These are phyloP conservation scores for Drosophila affinis DNA, from an alignment of 2,888 invertebrate species.

Conservation along the genomic window DNA sequence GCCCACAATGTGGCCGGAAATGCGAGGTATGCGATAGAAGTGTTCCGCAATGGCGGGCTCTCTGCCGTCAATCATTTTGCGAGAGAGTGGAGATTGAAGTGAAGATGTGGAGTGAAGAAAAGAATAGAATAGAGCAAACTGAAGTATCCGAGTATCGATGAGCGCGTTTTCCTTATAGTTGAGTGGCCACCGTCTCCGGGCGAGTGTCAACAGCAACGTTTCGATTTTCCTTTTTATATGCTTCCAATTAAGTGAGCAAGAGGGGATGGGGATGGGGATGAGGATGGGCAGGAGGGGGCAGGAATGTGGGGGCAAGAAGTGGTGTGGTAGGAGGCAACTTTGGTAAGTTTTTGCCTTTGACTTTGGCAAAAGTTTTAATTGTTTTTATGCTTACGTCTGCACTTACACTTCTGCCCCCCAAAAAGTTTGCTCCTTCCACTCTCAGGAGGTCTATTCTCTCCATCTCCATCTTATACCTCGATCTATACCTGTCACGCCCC, in stretches of 20 bases:
- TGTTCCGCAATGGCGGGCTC: constrained; percentile 63
- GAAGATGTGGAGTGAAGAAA: constrained; percentile 23
- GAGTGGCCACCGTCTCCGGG: constrained; percentile 29
- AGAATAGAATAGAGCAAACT: background rate
- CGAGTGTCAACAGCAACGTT: constrained; percentile 35
- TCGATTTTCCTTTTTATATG: constrained; percentile 52
- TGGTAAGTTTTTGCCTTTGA: constrained; percentile 24
- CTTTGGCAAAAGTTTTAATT: constrained; percentile 70
- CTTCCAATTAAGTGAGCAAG: constrained; percentile 26
- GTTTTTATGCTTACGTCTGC: constrained; percentile 56
- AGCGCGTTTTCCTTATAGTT: constrained; percentile 7
- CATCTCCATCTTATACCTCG: constrained; percentile 32
- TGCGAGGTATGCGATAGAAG: constrained; percentile 75
- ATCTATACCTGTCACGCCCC: constrained; percentile 12
- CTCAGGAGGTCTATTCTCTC: constrained; percentile 1
- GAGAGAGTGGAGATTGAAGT: constrained; percentile 30
- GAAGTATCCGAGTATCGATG: constrained; percentile 30
- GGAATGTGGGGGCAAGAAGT: background rate
- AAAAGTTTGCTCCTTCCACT: background rate
- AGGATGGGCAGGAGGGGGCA: background rate
- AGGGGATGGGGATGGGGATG: background rate
- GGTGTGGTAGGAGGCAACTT: constrained; percentile 10
- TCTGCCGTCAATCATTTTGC: constrained; percentile 33
- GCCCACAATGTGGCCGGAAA: constrained; percentile 73
- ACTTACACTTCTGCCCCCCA: constrained; percentile 26